phyloP scores from a whole-genome alignment of 2,797 vertebrate genomes.

The Nannoperca obscura region DNA sequence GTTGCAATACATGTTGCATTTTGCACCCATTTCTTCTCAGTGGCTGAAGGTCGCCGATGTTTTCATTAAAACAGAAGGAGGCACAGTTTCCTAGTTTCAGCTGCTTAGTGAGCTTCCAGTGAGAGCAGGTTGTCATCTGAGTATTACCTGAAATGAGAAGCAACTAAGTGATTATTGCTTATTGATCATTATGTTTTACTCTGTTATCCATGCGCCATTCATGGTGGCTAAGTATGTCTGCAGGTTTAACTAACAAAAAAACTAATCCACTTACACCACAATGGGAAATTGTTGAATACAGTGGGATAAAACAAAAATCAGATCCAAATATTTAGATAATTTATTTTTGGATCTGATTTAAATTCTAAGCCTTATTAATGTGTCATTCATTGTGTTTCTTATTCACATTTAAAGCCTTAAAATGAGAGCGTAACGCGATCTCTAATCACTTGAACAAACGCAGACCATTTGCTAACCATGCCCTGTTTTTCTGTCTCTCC shows the following conservation, averaged over 20 bases:
- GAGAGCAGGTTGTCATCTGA: background rate
- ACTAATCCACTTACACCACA: background rate
- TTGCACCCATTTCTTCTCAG: background rate
- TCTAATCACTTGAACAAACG: slow-evolving; percentile 31
- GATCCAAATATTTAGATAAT: background rate
- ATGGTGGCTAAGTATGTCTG: background rate
- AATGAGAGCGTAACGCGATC: background rate
- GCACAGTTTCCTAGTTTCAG: background rate
- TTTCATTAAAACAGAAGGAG: background rate
- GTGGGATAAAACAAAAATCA: background rate
- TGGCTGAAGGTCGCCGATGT: background rate
- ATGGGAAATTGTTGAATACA: background rate
- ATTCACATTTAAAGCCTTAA: background rate
- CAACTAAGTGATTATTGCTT: too few relatives aligned
- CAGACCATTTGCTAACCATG: slow-evolving; percentile 30
- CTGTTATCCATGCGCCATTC: background rate
- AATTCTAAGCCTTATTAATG: background rate
- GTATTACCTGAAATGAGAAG: background rate
- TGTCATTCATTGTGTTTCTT: background rate
- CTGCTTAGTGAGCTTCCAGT: background rate
- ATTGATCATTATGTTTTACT: background rate
- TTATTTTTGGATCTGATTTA: background rate
- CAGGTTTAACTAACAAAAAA: slow-evolving; percentile 3
- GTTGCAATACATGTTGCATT: background rate
- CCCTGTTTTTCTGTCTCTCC: slow-evolving; percentile 57